Evolutionary conservation across 1,140 invertebrate genomes (phyloP).

Genomic region (Zaprionus nigranus): DNA sequence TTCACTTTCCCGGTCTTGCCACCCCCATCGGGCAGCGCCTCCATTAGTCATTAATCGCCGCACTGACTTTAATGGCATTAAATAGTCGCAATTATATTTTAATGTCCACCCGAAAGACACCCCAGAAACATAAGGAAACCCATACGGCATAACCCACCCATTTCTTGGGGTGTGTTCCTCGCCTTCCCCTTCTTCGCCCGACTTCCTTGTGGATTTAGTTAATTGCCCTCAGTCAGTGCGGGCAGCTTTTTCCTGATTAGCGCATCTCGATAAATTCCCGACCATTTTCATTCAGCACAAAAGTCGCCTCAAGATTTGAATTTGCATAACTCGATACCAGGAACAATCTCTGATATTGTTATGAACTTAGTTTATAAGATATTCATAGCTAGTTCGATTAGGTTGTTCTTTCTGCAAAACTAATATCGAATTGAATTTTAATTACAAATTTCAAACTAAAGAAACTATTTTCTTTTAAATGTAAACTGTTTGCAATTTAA

Average conservation of each 20-base stretch:
- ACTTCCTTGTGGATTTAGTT: conserved; percentile 55
- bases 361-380: background rate
- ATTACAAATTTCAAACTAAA: too few relatives aligned
- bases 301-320: background rate
- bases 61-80: conserved; percentile 81
- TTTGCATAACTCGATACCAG: background rate
- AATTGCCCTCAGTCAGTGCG: conserved; percentile 51
- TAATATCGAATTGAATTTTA: background rate
- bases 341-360: background rate
- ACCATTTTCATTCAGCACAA: background rate
- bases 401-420: background rate
- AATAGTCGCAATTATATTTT: conserved; percentile 82
- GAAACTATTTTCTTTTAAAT: too few relatives aligned
- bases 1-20: conserved; percentile 3
- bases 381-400: background rate
- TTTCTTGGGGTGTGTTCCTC: conserved; percentile 39
- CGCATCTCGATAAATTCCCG: conserved; percentile 23
- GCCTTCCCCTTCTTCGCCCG: background rate
- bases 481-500: too few relatives aligned
- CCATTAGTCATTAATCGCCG: conserved; percentile 80
- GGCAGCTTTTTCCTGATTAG: conserved; percentile 31
- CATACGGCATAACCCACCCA: background rate
- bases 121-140: background rate
- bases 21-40: conserved; percentile 30
- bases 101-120: conserved; percentile 53